phyloP scores from a whole-genome alignment of 2,113 vertebrate genomes.

The Etheostoma cragini region DNA sequence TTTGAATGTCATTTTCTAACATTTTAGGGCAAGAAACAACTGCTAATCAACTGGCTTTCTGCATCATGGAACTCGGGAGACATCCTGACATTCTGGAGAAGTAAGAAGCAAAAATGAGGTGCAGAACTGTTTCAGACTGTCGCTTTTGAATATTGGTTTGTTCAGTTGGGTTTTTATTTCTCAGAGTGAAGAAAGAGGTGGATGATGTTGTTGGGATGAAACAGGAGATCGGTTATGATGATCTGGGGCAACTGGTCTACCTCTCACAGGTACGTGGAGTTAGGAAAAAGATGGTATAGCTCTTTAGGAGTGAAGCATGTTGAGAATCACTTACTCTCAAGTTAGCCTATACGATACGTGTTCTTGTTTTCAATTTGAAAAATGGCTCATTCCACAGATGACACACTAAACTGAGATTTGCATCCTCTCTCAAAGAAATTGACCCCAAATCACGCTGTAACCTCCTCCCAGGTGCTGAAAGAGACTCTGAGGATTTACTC shows the following conservation, averaged over 20 bases:
- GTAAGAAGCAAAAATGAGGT: conserved; percentile 63
- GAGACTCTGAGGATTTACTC: conserved; percentile 92
- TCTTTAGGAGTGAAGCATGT: background rate
- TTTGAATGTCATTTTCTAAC: background rate
- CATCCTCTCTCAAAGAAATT: background rate
- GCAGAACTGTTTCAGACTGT: fast-evolving
- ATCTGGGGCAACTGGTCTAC: conserved; percentile 90
- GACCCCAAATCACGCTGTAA: background rate
- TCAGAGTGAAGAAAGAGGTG: conserved; percentile 88
- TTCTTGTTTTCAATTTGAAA: background rate
- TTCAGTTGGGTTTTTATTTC: conserved; percentile 8
- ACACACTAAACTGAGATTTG: background rate
- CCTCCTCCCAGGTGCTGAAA: conserved; percentile 87
- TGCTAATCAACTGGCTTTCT: conserved; percentile 90
- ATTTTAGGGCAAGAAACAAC: conserved; percentile 92
- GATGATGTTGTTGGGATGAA: conserved; percentile 92
- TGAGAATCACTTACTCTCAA: background rate
- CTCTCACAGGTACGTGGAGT: conserved; percentile 88
- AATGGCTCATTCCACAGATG: background rate
- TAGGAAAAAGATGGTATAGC: no score
- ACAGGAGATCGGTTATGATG: conserved; percentile 87
- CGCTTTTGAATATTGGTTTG: background rate
- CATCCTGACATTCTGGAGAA: conserved; percentile 90
- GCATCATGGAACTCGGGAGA: conserved; percentile 89
- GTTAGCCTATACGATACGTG: background rate